Percentiles rank a stretch among this genome's conserved stretches.
Conservation (phyloP, 2,797 vertebrate genomes). For the Acrossocheilus fasciatus region DNA sequence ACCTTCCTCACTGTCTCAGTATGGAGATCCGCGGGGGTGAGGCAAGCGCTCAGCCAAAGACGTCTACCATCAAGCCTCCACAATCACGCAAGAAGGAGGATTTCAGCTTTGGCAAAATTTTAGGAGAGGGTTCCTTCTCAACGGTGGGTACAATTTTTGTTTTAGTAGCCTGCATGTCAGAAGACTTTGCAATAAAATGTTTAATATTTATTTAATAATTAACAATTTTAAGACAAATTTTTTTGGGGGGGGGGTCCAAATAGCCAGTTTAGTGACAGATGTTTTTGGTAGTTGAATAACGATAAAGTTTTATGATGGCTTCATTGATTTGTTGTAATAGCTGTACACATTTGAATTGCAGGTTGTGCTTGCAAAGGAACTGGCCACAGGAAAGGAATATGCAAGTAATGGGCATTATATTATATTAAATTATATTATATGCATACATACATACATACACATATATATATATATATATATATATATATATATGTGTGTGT, state of each 20-base stretch:
- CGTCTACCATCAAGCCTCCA: conserved; percentile 74
- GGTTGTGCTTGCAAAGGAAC: conserved; percentile 97
- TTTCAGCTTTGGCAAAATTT: conserved; percentile 96
- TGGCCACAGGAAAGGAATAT: conserved; percentile 93
- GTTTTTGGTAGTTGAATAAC: conserved; percentile 51
- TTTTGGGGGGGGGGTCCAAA: not conserved
- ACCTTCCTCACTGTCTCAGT: conserved; percentile 83
- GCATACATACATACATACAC: no score
- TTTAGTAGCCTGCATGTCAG: not conserved
- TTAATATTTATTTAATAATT: not conserved
- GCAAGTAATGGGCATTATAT: conserved; percentile 86
- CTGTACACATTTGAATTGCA: conserved; percentile 64
- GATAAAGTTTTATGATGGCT: not conserved
- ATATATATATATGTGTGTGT: no score
- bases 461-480: no score
- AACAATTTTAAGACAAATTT: not conserved
- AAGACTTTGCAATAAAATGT: not conserved
- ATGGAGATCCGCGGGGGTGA: conserved; percentile 81
- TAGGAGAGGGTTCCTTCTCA: conserved; percentile 98
- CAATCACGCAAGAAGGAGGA: conserved; percentile 96
- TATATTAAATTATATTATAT: not conserved
- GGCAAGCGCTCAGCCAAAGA: conserved; percentile 51
- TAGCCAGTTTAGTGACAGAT: not conserved
- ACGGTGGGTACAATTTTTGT: conserved; percentile 77
- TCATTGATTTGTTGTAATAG: conserved; percentile 1